Evolutionary conservation across 2,797 vertebrate species (phyloP), one percentile per base, ranked within the genome.

Genomic region (Platyrinchus mystaceus): DNA sequence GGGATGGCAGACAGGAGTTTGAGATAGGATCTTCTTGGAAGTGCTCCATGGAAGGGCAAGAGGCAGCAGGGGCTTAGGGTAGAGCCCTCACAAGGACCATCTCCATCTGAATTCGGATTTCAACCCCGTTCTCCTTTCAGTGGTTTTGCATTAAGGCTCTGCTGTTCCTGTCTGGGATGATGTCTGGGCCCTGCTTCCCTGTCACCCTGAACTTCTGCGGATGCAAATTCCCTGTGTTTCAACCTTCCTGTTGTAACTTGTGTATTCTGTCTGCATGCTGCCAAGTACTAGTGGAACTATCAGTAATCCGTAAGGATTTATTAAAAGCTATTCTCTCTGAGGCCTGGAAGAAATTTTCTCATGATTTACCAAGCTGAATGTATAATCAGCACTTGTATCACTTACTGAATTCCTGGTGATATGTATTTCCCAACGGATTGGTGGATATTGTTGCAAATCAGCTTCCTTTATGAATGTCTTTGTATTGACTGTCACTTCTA

Each of bases 351-450:
- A 94, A 94, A 71, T 55, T 89, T 87, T 83, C 84, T 78, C 64
- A 39, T 92, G n/a, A 12, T 89, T 95, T 92, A 87, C 84, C 7
- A 34, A 64, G 62, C 71, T 89, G 78, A 85, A 92, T 94, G 39
- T 78, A 50, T 87, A 95, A 92, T 77, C 89, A 87, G 73, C 49
- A 52, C 46, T 89, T 85, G 71, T 55, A 90, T 85, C 32, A 53
- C 81, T 92, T 58, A 12, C 78, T 85, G 90, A 89, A 89, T 93
- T 95, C 68, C n/a, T 83, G 43, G 49, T 73, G 64, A 84, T 89
- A 30, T 21, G 27, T 46, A 37, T 94, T 92, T 95, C 84, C 89
- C 87, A 58, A 0, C 58, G 56, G 78, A 28, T 43, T 77, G 30
- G 44, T 6, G 30, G 59, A 64, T 89, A 87, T 83, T 1, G 0